Base-by-base conservation (phyloP, 2,113 vertebrate species). In the Parus major region DNA sequence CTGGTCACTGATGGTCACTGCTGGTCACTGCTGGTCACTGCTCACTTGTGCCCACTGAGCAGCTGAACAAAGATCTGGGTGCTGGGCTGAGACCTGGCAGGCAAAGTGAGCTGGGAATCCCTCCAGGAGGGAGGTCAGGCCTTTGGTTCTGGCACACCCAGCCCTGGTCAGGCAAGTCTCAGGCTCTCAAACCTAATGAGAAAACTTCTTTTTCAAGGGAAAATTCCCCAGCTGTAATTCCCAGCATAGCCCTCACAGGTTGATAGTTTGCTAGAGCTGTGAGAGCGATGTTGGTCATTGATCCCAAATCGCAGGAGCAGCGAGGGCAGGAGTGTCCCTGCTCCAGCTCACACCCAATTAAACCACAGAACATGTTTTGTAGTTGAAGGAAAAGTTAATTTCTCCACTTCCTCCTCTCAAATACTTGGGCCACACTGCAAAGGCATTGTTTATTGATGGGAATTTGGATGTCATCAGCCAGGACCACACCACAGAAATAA, bases 281-380 rank as follows among this genome's bases (percentile, higher is more conserved):
- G 61, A 76, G 65, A 75, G 63, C 0, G 2, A 6, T 12, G 33
- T 22, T 4, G 3, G 64, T 44, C 66, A 44, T 31, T 5, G 8
- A 23, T 70, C 82, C 85, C 7, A 23, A 72, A 22, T 8, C 5
- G 2, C 57, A 31, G 70, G 44, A 35, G 44, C n/a, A 15, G 63
- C 0, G 0, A 2, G 19, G 42, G 5, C 55, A 10, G 49, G 31
- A 46, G 33, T 0, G 0, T 8, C 4, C 24, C 53, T 33, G 60
- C 85, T 59, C 39, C 52, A 25, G 42, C 60, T 63, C 69, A 15
- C 15, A 16, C 69, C 27, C 10, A 2, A 0, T 29, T 19, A 10
- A 4, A 4, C 41, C 41, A 18, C 41, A 5, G 0, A 11, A 7
- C 10, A 2, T 4, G 3, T 52, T 41, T 36, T 41, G 15, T 27